Conservation (phyloP, 1,140 invertebrate species). For the Vanessa atalanta region DNA sequence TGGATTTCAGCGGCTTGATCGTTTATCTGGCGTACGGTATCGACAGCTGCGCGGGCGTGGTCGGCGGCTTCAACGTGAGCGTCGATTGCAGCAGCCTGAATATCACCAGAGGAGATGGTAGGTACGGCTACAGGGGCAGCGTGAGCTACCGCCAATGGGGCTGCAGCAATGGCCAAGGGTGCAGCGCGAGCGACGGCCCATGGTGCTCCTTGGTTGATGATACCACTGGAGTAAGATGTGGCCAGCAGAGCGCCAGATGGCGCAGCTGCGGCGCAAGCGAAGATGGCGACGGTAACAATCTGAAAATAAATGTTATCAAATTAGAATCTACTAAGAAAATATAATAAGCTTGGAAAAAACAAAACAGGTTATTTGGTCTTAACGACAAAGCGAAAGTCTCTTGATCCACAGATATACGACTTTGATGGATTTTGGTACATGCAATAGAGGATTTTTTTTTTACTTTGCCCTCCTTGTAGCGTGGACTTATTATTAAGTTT, state of each 20-base stretch:
- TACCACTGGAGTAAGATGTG: constrained; percentile 43
- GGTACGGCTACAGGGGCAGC: constrained; percentile 45
- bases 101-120: constrained; percentile 45
- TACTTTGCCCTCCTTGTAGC: too few species aligned
- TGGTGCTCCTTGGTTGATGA: constrained; percentile 47
- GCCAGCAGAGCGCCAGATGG: constrained; percentile 51
- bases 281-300: constrained; percentile 61
- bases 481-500: too few species aligned
- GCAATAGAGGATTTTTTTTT: too few species aligned
- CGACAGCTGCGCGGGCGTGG: constrained; percentile 57
- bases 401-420: too few species aligned
- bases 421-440: too few species aligned
- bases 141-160: not conserved
- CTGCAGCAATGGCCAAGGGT: constrained; percentile 6
- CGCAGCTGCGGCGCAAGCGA: constrained; percentile 59
- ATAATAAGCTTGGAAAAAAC: not conserved
- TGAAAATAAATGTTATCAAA: constrained; percentile 29
- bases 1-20: constrained; percentile 81
- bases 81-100: constrained; percentile 57
- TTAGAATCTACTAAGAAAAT: not conserved
- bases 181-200: constrained; percentile 16
- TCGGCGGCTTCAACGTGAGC: constrained; percentile 60
- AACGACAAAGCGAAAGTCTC: not conserved
- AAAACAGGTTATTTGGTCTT: not conserved
- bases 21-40: constrained; percentile 68